These are phyloP conservation scores for Troglohyphantes excavatus DNA, from an alignment of 2,888 invertebrate genomes.

Conservation along the genomic window DNA sequence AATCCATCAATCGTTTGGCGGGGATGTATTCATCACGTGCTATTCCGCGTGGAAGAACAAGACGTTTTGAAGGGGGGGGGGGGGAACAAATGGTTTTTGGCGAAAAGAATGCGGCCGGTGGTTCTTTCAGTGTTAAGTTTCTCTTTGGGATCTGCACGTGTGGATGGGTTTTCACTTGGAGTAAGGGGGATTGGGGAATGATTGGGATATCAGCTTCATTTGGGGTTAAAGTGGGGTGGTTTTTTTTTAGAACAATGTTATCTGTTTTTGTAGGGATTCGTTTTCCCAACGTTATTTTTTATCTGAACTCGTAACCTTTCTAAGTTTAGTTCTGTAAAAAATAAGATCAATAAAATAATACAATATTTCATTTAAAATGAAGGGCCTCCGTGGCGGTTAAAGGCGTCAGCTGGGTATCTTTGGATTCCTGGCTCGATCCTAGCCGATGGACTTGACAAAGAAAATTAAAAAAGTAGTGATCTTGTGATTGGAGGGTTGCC, in stretches of 20 bases:
- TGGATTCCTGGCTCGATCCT: too few relatives aligned
- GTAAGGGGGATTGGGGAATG: not conserved
- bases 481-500: too few relatives aligned
- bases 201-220: not conserved
- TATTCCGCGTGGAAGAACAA: slow-evolving; percentile 20
- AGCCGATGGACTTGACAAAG: too few relatives aligned
- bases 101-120: not conserved
- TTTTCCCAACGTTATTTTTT: not conserved
- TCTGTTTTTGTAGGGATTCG: not conserved
- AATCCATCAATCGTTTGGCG: slow-evolving; percentile 50
- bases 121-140: not conserved
- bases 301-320: too few relatives aligned
- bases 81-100: not conserved
- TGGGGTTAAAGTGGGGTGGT: not conserved
- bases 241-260: not conserved
- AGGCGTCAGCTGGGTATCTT: too few relatives aligned
- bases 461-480: too few relatives aligned
- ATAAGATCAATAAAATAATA: too few relatives aligned
- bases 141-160: not conserved
- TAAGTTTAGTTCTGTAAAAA: too few relatives aligned
- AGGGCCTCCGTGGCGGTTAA: too few relatives aligned
- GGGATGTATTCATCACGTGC: slow-evolving; percentile 62
- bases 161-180: not conserved
- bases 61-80: not conserved
- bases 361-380: too few relatives aligned